These are phyloP conservation scores for Uloborus diversus DNA, from an alignment of 1,140 invertebrate genomes.

Conservation along the genomic window DNA sequence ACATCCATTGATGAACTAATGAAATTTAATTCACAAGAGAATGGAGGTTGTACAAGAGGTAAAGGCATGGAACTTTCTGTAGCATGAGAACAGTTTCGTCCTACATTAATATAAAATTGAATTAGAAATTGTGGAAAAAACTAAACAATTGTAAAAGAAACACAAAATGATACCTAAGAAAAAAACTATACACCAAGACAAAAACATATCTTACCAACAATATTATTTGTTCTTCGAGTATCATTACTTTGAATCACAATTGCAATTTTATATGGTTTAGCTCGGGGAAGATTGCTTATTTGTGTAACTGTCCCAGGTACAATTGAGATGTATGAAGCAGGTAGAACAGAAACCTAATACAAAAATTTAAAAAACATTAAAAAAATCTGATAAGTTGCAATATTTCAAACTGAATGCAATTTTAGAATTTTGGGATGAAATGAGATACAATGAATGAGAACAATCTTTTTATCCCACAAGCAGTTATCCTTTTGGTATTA, in stretches of 20 bases:
- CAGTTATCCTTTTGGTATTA: too few species aligned
- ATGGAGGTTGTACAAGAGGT: constrained; percentile 29
- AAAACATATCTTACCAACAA: constrained; percentile 36
- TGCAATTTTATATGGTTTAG: constrained; percentile 39
- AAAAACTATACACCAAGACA: not conserved
- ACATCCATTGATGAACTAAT: constrained; percentile 37
- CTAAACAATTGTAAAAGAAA: not conserved
- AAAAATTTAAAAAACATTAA: too few species aligned
- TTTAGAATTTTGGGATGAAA: too few species aligned
- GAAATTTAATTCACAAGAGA: constrained; percentile 43
- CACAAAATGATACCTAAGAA: not conserved
- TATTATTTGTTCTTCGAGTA: constrained; percentile 38
- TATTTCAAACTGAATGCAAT: too few species aligned
- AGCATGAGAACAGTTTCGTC: constrained; percentile 37
- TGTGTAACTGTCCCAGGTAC: constrained; percentile 17
- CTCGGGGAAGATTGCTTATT: constrained; percentile 12
- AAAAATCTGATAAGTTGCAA: too few species aligned
- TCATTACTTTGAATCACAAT: constrained; percentile 58
- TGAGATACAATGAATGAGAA: too few species aligned
- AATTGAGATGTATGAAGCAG: constrained; percentile 14
- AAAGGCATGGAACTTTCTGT: constrained; percentile 34
- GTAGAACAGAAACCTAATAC: constrained; percentile 25
- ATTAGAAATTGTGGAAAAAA: too few species aligned
- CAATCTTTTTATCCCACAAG: too few species aligned
- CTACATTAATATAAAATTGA: constrained; percentile 18